phyloP scores from a whole-genome alignment of 2,797 vertebrate species.

The Valencia hispanica region DNA sequence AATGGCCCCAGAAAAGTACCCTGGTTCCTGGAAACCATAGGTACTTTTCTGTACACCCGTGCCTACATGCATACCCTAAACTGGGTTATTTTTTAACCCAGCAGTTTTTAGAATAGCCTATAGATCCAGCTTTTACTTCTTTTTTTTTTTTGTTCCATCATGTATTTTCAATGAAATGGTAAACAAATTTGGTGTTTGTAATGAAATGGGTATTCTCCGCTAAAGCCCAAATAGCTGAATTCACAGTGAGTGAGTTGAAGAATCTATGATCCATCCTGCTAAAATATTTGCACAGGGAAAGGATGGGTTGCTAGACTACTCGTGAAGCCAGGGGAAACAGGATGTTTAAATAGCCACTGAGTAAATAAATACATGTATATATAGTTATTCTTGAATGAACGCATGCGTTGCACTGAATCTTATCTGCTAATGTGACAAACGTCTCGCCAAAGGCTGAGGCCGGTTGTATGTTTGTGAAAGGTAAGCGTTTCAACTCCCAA shows the following conservation, averaged over 20 bases:
- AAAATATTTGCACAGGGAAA: conserved; percentile 65
- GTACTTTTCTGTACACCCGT: neutral
- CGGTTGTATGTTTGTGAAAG: conserved; percentile 2
- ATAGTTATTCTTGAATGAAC: neutral
- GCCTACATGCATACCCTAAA: neutral
- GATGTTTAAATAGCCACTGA: conserved; percentile 71
- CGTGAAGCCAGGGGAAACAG: conserved; percentile 62
- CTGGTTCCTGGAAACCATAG: neutral
- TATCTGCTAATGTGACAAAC: neutral
- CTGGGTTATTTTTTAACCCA: neutral
- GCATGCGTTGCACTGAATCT: neutral
- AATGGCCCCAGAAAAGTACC: neutral
- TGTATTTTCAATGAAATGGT: neutral
- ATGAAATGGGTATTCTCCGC: neutral
- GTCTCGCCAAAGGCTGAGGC: neutral
- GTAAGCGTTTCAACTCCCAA: conserved; percentile 11
- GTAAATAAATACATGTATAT: too few relatives aligned
- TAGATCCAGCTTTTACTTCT: neutral
- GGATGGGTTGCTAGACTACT: conserved; percentile 80
- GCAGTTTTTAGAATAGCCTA: neutral
- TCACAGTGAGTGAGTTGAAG: neutral
- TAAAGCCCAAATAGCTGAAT: neutral
- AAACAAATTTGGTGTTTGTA: neutral
- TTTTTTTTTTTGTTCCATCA: too few relatives aligned
- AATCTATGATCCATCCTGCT: neutral